These are phyloP conservation scores for Anthopleura xanthogrammica DNA, from an alignment of 92 coral and sea anemone genomes.

Conservation along the genomic window DNA sequence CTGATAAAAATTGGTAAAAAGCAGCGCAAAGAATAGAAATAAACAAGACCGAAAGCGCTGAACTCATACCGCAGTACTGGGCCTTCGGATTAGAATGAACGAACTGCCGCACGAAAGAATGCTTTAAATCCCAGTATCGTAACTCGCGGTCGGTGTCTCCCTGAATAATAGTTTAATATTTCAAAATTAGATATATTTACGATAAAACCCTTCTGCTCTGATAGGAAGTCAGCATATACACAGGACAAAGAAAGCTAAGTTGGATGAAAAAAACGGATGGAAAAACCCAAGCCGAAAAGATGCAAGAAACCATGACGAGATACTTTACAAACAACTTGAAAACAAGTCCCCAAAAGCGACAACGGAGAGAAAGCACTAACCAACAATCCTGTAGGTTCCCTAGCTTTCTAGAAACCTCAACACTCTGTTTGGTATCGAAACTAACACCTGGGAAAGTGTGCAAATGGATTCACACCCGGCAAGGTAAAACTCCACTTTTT, in stretches of 20 bases:
- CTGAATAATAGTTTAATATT: too few species aligned
- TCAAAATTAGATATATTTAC: background rate
- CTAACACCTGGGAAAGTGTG: slow-evolving; percentile 16
- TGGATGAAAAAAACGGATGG: background rate
- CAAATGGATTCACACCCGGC: slow-evolving; percentile 8
- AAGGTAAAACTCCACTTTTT: slow-evolving; percentile 4
- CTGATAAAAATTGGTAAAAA: too few species aligned
- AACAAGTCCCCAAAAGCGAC: background rate
- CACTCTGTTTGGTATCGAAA: background rate
- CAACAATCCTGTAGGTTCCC: background rate
- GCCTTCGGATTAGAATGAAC: too few species aligned
- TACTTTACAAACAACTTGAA: background rate
- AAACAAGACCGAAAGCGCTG: too few species aligned
- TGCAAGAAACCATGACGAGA: background rate
- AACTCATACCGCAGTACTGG: too few species aligned
- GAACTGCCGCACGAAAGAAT: too few species aligned
- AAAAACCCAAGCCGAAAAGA: background rate
- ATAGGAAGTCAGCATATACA: background rate
- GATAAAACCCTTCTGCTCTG: background rate
- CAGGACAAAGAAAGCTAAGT: background rate
- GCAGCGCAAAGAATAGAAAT: too few species aligned
- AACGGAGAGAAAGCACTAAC: background rate
- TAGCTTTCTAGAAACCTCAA: background rate
- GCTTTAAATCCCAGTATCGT: too few species aligned
- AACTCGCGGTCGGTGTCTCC: too few species aligned